These are phyloP conservation scores for Scelioninae gen. 2 DNA, from an alignment of 2,888 invertebrate genomes.

Conservation along the genomic window DNA sequence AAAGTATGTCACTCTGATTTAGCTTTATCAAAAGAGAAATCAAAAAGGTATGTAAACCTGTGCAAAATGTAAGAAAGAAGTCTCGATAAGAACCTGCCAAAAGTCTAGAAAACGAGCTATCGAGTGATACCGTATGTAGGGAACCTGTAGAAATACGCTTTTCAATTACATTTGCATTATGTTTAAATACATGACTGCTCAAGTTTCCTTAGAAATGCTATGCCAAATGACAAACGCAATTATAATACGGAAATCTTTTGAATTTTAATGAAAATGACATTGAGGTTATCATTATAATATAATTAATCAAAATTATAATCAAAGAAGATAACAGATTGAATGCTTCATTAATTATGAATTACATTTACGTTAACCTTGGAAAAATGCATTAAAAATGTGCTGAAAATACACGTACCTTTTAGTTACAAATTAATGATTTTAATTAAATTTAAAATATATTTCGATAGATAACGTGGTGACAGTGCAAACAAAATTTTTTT, in stretches of 20 bases:
- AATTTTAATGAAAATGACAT: neutral
- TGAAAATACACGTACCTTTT: no score
- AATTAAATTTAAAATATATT: no score
- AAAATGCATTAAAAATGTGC: no score
- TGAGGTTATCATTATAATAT: neutral
- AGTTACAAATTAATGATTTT: no score
- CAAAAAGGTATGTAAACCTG: slow-evolving; percentile 22
- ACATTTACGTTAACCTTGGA: no score
- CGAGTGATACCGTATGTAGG: slow-evolving; percentile 23
- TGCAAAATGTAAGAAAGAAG: slow-evolving; percentile 24
- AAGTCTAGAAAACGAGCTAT: slow-evolving; percentile 41
- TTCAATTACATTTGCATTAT: slow-evolving; percentile 54
- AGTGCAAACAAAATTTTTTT: no score
- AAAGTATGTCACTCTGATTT: slow-evolving; percentile 23
- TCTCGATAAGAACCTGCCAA: slow-evolving; percentile 47
- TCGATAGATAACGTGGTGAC: no score
- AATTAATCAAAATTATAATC: neutral
- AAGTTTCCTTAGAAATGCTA: slow-evolving; percentile 20
- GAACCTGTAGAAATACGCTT: slow-evolving; percentile 27
- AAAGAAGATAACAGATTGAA: neutral
- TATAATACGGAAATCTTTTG: slow-evolving; percentile 13
- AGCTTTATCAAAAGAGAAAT: slow-evolving; percentile 12
- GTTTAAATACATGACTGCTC: slow-evolving; percentile 24
- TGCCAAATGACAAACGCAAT: slow-evolving; percentile 31
- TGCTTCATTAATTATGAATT: no score